These are phyloP conservation scores for Morinoia aosen DNA, from an alignment of 2,888 invertebrate genomes.

Conservation along the genomic window DNA sequence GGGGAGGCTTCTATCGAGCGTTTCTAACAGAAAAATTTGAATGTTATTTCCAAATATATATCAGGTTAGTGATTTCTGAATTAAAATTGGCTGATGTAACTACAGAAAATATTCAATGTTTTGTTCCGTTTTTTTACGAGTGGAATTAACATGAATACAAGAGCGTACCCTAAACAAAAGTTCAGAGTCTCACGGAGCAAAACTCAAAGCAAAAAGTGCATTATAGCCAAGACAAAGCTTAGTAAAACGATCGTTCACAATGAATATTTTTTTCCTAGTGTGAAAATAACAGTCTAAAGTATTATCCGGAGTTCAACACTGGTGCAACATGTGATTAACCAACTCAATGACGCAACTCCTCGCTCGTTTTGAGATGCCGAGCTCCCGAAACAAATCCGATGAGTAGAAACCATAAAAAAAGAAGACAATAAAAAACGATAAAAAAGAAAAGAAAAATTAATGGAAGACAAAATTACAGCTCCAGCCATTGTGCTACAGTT, in stretches of 20 bases:
- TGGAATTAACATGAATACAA: not conserved
- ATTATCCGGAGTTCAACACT: not conserved
- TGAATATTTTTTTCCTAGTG: too few relatives aligned
- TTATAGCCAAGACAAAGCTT: not conserved
- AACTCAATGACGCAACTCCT: not conserved
- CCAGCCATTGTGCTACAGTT: too few relatives aligned
- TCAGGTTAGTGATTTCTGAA: not conserved
- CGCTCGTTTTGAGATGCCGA: not conserved
- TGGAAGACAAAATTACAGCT: too few relatives aligned
- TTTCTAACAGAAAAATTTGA: not conserved
- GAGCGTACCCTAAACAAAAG: not conserved
- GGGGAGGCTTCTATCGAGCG: not conserved
- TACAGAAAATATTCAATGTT: not conserved
- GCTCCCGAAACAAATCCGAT: not conserved
- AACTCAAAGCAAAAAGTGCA: not conserved
- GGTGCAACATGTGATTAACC: not conserved
- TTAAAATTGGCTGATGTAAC: not conserved
- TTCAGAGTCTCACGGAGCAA: not conserved
- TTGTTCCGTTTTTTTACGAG: not conserved
- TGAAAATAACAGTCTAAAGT: not conserved
- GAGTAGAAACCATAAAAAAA: not conserved
- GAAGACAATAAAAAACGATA: not conserved
- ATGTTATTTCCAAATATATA: not conserved
- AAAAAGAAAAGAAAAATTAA: too few relatives aligned
- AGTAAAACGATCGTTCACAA: not conserved